Base-by-base conservation (phyloP, 1,140 invertebrate species). In the Drosophila busckii region DNA sequence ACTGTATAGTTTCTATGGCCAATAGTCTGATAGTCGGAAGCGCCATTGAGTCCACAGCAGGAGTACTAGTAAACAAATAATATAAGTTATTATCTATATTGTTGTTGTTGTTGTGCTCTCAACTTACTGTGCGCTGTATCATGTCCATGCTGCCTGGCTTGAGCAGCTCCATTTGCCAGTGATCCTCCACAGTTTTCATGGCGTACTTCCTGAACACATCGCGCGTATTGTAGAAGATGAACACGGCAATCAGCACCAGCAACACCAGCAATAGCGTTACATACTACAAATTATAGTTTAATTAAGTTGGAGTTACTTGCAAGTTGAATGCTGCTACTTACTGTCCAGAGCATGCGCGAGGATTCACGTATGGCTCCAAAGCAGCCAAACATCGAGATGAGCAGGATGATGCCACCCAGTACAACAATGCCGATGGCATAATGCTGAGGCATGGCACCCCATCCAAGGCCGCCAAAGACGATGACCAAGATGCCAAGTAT, bases 331-430 rank as follows among this genome's bases (percentile, higher is more conserved):
- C 0, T 13, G 10, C 13, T 53, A 88, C 89, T 89, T 87, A 94
- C 93, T 67, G 93, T 93, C 78, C 94, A 90, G 9, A 93, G 88
- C 93, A 95, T 95, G 84, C 93, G 95, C 60, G 93, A 90, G 59
- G 92, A 95, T 86, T 95, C 94, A 40, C 93, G 90, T 40, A 94
- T 91, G 1, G 94, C 94, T 16, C 94, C 94, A 67, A 93, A 95
- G 86, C 94, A 96, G 67, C 95, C 95, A 64, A 95, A 93, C 88
- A 94, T 93, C 1, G 93, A 92, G 40, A 95, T 92, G 5, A 94
- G 40, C 71, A 95, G 92, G 25, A 95, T 92, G 29, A 94, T 87
- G 1, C 90, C 88, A 0, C 94, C 94, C 59, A 94, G 83, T 26
- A 93, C 86, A 37, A 95, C 93, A 31, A 94, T 89, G 2, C 91